These are phyloP conservation scores for Rhinoderma darwinii DNA, from an alignment of 2,113 vertebrate genomes.

Conservation along the genomic window DNA sequence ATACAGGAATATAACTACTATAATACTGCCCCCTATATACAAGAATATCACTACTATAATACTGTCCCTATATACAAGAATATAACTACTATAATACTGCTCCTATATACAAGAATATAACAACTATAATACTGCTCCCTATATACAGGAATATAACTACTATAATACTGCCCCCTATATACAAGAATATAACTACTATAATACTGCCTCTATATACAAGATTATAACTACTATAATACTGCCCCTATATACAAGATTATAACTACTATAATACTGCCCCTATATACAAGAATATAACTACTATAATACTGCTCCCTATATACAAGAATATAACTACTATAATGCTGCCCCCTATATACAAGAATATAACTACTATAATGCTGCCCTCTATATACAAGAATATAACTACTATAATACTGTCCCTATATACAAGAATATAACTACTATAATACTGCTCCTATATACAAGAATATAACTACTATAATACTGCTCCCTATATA, in stretches of 20 bases:
- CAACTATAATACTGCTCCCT: background rate
- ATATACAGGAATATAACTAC: background rate
- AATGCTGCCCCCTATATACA: background rate
- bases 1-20: background rate
- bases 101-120: background rate
- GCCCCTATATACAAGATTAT: background rate
- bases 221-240: too few relatives aligned
- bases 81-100: slow-evolving; percentile 11
- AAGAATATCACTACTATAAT: slow-evolving; percentile 11
- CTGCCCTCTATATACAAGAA: too few relatives aligned
- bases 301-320: too few relatives aligned
- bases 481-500: too few relatives aligned
- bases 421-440: too few relatives aligned
- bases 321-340: background rate
- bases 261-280: background rate
- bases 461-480: too few relatives aligned
- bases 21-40: background rate
- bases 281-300: too few relatives aligned
- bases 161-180: background rate
- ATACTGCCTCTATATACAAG: background rate
- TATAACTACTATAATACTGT: too few relatives aligned
- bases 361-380: background rate
- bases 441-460: too few relatives aligned
- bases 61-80: background rate
- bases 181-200: background rate